Evolutionary conservation across 2,888 invertebrate species (phyloP), one percentile per base, ranked within the genome.

Genomic region (Platycnemis pennipes): DNA sequence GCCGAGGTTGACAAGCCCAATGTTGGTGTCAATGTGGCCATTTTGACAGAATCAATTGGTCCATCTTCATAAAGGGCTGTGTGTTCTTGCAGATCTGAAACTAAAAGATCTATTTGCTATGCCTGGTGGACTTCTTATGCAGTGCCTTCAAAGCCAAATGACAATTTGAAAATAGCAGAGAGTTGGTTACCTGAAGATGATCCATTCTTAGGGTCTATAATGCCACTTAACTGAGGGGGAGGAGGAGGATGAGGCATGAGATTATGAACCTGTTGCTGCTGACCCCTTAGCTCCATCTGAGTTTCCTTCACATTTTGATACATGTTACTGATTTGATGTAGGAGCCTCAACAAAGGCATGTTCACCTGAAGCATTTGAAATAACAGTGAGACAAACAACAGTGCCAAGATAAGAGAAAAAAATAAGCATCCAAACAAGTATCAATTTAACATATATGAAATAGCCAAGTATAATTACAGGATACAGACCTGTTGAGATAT

Each of bases 281-380:
- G 98, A 95, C 98, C 98, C 95, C 98, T 98, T 94, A 99, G 97
- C 96, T 99, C 99, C 95, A 98, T 98, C 96, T 99, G 99, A 0
- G 99, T 99, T 96, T 99, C 99, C 96, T 99, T 99, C 1, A 99
- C 99, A 96, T 99, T 99, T 96, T 99, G 99, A 96, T 99, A 99
- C 99, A 99, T 99, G 96, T 99, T 99, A 96, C 98, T 98, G 96
- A 99, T 99, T 97, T 99, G 99, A 96, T 99, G 99, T 94, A 99
- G 97, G 94, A 99, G 97, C 94, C 99, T 97, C 88, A 99, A 97
- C 69, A 99, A 97, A 0, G 99, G 99, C 99, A 99, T 99, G 96
- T 99, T 99, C 1, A 99, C 98, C 97, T 98, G 95, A 0, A 95
- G 95, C 42, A 95, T 13, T 37, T 11, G 37, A n/a, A 77, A 16